phyloP scores from a whole-genome alignment of 2,888 invertebrate genomes.

The Conchocele bisecta region DNA sequence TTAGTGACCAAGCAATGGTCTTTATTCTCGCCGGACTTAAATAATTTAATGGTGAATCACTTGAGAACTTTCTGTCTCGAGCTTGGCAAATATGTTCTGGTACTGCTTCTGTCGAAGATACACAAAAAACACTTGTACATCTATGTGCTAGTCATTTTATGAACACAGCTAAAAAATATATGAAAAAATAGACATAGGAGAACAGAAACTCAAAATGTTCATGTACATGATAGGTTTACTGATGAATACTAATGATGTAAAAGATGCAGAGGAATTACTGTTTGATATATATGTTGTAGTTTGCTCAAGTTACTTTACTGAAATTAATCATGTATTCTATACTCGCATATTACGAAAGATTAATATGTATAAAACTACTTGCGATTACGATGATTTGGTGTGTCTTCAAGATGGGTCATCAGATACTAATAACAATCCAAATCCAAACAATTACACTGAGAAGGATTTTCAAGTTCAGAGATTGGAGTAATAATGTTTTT shows the following conservation, averaged over 20 bases:
- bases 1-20: constrained; percentile 28
- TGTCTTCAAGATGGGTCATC: background rate
- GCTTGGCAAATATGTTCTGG: constrained; percentile 9
- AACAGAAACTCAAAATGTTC: constrained; percentile 7
- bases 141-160: constrained; percentile 28
- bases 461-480: background rate
- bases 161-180: constrained; percentile 8
- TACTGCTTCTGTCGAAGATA: background rate
- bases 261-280: constrained; percentile 18
- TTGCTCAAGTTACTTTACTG: background rate
- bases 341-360: constrained; percentile 15
- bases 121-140: constrained; percentile 17
- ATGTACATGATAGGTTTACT: constrained; percentile 23
- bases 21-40: constrained; percentile 17
- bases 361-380: constrained; percentile 8
- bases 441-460: background rate
- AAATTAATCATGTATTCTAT: background rate
- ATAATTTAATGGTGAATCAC: constrained; percentile 25
- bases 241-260: constrained; percentile 24
- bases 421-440: background rate
- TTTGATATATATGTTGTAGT: constrained; percentile 13
- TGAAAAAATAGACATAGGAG: constrained; percentile 18
- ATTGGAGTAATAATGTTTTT: background rate
- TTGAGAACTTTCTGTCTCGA: constrained; percentile 5
- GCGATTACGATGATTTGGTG: background rate